Conservation (phyloP, 2,113 vertebrate genomes). For the Ariopsis seemanni region DNA sequence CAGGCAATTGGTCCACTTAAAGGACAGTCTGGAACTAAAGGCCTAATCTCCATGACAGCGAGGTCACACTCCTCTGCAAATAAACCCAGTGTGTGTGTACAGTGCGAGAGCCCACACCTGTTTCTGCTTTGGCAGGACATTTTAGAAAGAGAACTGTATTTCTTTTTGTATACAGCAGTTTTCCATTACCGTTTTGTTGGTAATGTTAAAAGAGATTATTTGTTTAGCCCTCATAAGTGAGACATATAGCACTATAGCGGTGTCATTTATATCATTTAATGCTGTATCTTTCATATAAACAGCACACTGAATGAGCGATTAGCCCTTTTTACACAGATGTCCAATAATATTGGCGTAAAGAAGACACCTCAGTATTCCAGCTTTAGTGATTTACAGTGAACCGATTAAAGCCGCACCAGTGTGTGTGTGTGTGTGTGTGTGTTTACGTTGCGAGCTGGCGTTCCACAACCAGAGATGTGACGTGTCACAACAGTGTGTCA, state of each 20-base stretch:
- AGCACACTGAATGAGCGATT: background rate
- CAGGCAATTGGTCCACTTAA: slow-evolving; percentile 37
- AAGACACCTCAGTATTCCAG: no score
- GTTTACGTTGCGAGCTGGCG: no score
- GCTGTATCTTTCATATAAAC: background rate
- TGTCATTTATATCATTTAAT: no score
- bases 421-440: no score
- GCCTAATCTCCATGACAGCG: slow-evolving; percentile 46
- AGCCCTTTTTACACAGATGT: no score
- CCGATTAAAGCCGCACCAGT: no score
- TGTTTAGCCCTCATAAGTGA: background rate
- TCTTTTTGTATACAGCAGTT: background rate
- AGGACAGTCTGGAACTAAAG: slow-evolving; percentile 48
- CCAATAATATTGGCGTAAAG: no score
- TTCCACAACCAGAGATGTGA: no score
- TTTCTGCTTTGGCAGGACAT: slow-evolving; percentile 28
- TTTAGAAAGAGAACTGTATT: slow-evolving; percentile 9
- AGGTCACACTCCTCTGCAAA: slow-evolving; percentile 26
- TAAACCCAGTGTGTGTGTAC: slow-evolving; percentile 15
- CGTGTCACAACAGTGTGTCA: no score
- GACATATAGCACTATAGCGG: background rate
- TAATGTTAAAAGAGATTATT: background rate
- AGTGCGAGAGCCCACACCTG: background rate
- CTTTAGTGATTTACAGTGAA: no score
- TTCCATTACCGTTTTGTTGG: background rate